Percentiles rank a stretch among this genome's conserved stretches.
Evolutionary conservation across 2,113 vertebrate species (phyloP).

Genomic region (Thomomys bottae): DNA sequence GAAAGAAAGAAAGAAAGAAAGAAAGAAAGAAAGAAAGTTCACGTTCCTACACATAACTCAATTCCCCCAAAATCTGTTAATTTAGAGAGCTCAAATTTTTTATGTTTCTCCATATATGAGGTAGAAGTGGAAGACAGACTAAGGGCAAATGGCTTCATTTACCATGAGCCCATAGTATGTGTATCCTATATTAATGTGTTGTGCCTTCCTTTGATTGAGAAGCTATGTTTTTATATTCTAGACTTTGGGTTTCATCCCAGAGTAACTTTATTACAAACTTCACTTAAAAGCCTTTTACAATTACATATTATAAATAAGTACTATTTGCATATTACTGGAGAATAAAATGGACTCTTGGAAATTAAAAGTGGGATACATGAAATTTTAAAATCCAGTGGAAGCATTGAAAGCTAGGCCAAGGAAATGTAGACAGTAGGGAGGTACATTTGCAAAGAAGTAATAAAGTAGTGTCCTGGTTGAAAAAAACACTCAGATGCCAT

Average conservation of each 20-base stretch:
- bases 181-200: background rate
- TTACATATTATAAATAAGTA: constrained; percentile 24
- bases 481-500: constrained; percentile 7
- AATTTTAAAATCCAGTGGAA: constrained; percentile 17
- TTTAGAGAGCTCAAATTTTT: background rate
- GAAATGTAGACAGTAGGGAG: background rate
- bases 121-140: background rate
- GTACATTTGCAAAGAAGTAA: constrained; percentile 22
- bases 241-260: background rate
- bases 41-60: background rate
- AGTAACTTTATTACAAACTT: too few relatives aligned
- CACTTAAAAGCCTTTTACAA: constrained; percentile 8
- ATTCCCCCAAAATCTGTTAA: background rate
- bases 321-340: constrained; percentile 35
- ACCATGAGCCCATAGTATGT: background rate
- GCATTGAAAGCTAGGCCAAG: constrained; percentile 3
- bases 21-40: too few relatives aligned
- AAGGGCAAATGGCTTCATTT: background rate
- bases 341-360: constrained; percentile 11
- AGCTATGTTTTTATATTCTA: background rate
- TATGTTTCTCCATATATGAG: background rate
- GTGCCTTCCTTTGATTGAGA: constrained; percentile 1
- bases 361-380: constrained; percentile 32
- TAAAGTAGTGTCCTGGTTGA: background rate
- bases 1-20: too few relatives aligned